Evolutionary conservation across 2,888 invertebrate genomes (phyloP).

Genomic region (Apocheima hispidaria): DNA sequence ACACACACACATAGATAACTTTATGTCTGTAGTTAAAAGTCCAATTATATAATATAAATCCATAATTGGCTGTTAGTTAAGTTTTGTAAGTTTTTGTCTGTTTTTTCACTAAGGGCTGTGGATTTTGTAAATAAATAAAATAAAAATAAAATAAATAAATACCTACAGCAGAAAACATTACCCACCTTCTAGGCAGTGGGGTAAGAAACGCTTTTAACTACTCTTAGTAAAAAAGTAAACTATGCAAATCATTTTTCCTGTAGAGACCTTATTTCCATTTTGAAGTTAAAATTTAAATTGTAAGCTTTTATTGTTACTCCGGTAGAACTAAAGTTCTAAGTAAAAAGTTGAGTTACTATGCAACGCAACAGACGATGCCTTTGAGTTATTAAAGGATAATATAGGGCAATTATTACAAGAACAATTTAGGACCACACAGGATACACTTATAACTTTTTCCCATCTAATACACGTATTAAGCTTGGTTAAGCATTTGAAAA

Average conservation of each 20-base stretch:
- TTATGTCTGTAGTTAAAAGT: too few species aligned
- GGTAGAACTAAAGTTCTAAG: slow-evolving; percentile 25
- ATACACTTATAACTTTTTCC: slow-evolving; percentile 43
- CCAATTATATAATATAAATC: too few species aligned
- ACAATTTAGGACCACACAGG: slow-evolving; percentile 47
- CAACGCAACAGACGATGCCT: slow-evolving; percentile 27
- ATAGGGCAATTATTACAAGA: slow-evolving; percentile 38
- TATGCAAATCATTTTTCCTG: slow-evolving; percentile 26
- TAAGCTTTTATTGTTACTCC: slow-evolving; percentile 24
- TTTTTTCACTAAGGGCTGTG: too few species aligned
- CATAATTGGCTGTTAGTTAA: too few species aligned
- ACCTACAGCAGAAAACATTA: too few species aligned
- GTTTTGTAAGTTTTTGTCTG: too few species aligned
- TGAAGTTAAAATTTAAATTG: slow-evolving; percentile 30
- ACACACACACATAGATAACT: too few species aligned
- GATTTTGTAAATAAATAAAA: too few species aligned
- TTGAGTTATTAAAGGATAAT: slow-evolving; percentile 45
- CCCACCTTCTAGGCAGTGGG: too few species aligned
- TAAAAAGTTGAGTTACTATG: slow-evolving; percentile 29
- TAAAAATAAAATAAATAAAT: too few species aligned
- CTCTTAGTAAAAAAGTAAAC: slow-evolving; percentile 7
- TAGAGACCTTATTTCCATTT: slow-evolving; percentile 20
- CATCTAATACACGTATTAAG: slow-evolving; percentile 21
- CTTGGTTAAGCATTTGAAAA: slow-evolving; percentile 34
- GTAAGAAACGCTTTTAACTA: too few species aligned